These are phyloP conservation scores for Acanthoscelides obtectus DNA, from an alignment of 2,888 invertebrate species.

Conservation along the genomic window DNA sequence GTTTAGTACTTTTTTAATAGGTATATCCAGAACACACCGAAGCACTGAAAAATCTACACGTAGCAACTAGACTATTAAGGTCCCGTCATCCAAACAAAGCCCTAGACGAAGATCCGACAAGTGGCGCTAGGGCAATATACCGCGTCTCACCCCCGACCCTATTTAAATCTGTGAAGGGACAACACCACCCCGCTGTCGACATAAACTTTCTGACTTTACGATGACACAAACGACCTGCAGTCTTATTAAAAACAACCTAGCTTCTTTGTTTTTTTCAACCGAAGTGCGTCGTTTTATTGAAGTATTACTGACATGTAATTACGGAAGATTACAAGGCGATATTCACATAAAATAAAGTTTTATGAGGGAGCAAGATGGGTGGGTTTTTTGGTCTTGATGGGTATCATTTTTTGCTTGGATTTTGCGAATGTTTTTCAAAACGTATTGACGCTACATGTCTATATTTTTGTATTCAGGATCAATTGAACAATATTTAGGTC, in stretches of 20 bases:
- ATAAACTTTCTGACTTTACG: background rate
- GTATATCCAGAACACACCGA: no score
- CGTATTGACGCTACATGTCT: no score
- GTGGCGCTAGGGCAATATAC: background rate
- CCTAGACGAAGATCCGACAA: background rate
- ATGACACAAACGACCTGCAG: background rate
- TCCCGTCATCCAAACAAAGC: background rate
- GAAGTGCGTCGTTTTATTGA: background rate
- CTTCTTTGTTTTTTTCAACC: background rate
- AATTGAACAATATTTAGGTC: no score
- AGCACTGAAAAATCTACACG: background rate
- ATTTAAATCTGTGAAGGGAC: background rate
- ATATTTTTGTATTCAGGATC: no score
- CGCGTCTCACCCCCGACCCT: background rate
- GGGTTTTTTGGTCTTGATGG: background rate
- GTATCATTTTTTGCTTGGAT: no score
- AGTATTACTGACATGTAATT: background rate
- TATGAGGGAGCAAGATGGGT: background rate
- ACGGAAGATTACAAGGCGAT: background rate
- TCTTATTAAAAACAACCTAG: background rate
- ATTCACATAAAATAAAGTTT: background rate
- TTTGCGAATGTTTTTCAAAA: no score
- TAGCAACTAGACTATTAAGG: background rate
- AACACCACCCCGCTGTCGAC: background rate
- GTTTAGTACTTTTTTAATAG: no score